These are phyloP conservation scores for Bombycilla garrulus DNA, from an alignment of 2,113 vertebrate genomes.

Conservation along the genomic window DNA sequence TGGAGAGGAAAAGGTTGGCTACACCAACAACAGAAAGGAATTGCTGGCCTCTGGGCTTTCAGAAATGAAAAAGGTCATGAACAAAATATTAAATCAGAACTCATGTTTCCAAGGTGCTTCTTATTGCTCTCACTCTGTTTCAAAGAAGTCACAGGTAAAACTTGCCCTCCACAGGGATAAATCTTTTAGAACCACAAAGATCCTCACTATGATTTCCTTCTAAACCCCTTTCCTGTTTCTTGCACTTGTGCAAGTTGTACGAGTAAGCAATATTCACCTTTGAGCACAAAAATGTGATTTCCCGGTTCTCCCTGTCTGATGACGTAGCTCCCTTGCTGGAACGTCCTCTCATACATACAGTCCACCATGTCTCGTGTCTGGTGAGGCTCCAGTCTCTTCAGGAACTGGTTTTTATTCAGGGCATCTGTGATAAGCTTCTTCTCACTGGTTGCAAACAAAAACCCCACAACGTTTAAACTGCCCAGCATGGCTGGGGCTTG, in stretches of 20 bases:
- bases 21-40: not conserved
- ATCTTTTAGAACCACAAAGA: not conserved
- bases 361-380: conserved; percentile 92
- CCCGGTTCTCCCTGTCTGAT: conserved; percentile 89
- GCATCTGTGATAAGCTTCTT: conserved; percentile 89
- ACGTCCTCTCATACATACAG: conserved; percentile 90
- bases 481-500: not conserved
- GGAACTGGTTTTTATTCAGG: conserved; percentile 89
- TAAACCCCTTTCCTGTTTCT: not conserved
- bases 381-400: conserved; percentile 87
- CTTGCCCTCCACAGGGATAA: not conserved
- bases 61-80: not conserved
- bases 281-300: conserved; percentile 90
- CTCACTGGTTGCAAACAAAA: conserved; percentile 72
- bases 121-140: not conserved
- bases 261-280: conserved; percentile 72
- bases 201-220: not conserved
- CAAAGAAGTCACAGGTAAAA: not conserved
- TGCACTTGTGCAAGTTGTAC: not conserved
- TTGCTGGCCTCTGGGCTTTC: not conserved
- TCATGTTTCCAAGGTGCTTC: not conserved
- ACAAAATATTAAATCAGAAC: not conserved
- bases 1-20: not conserved
- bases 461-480: not conserved
- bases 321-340: conserved; percentile 84